Evolutionary conservation across 2,113 vertebrate genomes (phyloP), one percentile per base, ranked within the genome.

Genomic region (Pica pica): DNA sequence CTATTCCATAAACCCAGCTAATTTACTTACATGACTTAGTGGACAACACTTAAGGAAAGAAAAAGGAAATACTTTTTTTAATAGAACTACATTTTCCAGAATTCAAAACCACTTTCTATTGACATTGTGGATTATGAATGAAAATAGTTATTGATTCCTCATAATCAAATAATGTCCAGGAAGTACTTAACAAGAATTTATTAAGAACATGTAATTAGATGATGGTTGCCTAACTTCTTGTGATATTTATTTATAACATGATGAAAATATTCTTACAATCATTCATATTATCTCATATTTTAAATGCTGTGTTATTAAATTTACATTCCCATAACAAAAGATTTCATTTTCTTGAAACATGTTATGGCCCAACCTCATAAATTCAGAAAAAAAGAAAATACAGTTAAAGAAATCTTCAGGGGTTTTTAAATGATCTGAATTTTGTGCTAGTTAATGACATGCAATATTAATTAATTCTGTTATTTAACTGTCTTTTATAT

Each of bases 311-410:
- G 37, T 16, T 33, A 90, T 33, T 60, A 27, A 18, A 92, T 96
- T 94, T 97, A 69, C 39, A 91, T 96, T 96, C 75, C 61, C 84
- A 28, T 90, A 94, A 93, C 49, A 97, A 96, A 96, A 89, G 68
- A 95, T 71, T 97, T 97, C 52, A 97, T 98, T 98, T 97, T 97
- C 83, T 95, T 96, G 68, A 96, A 97, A 94, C 87, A 93, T 97
- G 69, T 95, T 96, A 91, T 96, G 94, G 71, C 89, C 76, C 96
- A 85, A 93, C 79, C 94, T 96, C 94, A 97, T 95, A 97, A 97
- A 97, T 97, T 98, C 95, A 97, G 73, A 46, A 96, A 95, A 42
- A 94, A 97, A 94, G 56, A 97, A 97, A 97, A 97, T 85, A 97
- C 65, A 97, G 93, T 97, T 97, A 97, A 96, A 96, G 70, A 97